Percentiles rank a stretch among this genome's conserved stretches.
Evolutionary conservation across 2,888 invertebrate genomes (phyloP).

Genomic region (Actias luna): DNA sequence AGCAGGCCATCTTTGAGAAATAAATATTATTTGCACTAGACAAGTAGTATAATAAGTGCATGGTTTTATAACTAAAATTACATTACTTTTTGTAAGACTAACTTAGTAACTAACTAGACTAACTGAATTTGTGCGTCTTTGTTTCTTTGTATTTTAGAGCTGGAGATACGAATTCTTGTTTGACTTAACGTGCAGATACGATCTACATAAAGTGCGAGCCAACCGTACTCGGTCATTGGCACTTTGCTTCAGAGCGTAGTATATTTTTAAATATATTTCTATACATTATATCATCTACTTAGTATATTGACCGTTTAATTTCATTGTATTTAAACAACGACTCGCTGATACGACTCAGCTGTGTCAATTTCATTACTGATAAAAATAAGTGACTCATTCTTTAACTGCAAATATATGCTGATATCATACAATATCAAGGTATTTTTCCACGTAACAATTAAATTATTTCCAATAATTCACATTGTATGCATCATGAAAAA

Average conservation of each 20-base stretch:
- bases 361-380: not conserved
- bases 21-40: too few relatives aligned
- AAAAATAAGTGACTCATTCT: constrained; percentile 1
- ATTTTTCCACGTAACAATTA: constrained; percentile 7
- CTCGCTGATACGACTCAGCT: not conserved
- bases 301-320: not conserved
- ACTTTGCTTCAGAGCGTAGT: not conserved
- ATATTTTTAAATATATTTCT: not conserved
- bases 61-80: too few relatives aligned
- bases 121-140: not conserved
- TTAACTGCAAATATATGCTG: constrained; percentile 4
- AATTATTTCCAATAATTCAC: not conserved
- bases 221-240: not conserved
- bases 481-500: not conserved
- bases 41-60: too few relatives aligned
- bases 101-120: too few relatives aligned
- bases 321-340: constrained; percentile 2
- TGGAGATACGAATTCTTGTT: not conserved
- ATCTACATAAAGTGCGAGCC: not conserved
- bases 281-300: not conserved
- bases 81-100: too few relatives aligned
- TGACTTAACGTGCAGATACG: not conserved
- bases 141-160: not conserved
- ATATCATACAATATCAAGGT: constrained; percentile 16
- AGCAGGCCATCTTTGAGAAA: too few relatives aligned